phyloP scores from a whole-genome alignment of 2,113 vertebrate species.

The Pao palembangensis region DNA sequence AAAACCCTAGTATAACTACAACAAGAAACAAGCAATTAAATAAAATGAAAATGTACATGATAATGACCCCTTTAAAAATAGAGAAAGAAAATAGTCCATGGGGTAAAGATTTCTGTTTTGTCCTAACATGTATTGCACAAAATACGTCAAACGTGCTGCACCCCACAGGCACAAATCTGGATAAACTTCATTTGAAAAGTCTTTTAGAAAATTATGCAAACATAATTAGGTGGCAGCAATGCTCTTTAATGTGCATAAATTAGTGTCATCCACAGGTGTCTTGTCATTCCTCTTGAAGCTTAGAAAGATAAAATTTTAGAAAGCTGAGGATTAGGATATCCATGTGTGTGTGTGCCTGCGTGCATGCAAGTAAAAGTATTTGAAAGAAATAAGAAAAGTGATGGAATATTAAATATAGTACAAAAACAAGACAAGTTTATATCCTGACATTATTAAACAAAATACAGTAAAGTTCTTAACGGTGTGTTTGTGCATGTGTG shows the following conservation, averaged over 20 bases:
- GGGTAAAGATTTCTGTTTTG: no score
- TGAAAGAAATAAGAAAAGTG: slow-evolving; percentile 3
- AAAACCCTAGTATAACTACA: no score
- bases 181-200: slow-evolving; percentile 45
- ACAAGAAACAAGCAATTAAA: no score
- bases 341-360: slow-evolving; percentile 1
- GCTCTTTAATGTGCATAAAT: slow-evolving; percentile 56
- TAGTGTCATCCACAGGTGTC: slow-evolving; percentile 48
- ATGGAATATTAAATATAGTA: not conserved
- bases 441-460: not conserved
- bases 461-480: not conserved
- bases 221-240: slow-evolving; percentile 45
- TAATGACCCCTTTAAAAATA: no score
- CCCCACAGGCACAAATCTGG: slow-evolving; percentile 37
- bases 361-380: not conserved
- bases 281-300: slow-evolving; percentile 31
- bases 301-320: slow-evolving; percentile 47
- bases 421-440: no score
- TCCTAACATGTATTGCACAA: no score
- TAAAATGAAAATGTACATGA: no score
- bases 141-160: slow-evolving; percentile 10
- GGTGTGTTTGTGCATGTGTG: not conserved
- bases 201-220: slow-evolving; percentile 47
- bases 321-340: slow-evolving; percentile 49
- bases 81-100: no score